A percentile compares a stretch with the other conserved stretches of the same genome.
These are phyloP conservation scores for Eudemis profundana DNA, from an alignment of 2,888 invertebrate genomes.

Conservation along the genomic window DNA sequence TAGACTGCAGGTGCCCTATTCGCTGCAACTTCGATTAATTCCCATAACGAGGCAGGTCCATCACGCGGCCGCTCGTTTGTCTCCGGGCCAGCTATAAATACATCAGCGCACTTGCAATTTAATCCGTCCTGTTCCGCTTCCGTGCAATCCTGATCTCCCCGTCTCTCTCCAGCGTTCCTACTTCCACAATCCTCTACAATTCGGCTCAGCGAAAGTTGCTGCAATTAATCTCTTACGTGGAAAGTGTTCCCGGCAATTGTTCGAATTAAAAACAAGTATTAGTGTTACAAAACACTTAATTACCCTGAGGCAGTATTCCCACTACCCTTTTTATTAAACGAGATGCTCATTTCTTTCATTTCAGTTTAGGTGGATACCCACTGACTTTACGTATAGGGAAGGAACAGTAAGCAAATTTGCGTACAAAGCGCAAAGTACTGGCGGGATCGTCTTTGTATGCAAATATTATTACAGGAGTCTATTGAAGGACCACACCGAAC, in stretches of 20 bases:
- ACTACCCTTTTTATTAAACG: conserved; percentile 25
- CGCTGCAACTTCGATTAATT: conserved; percentile 83
- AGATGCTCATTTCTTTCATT: conserved; percentile 33
- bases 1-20: conserved; percentile 78
- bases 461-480: conserved; percentile 76
- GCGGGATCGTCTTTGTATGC: conserved; percentile 75
- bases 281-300: conserved; percentile 51
- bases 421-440: conserved; percentile 70
- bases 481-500: conserved; percentile 72
- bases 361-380: conserved; percentile 41
- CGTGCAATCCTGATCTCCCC: conserved; percentile 60
- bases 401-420: conserved; percentile 71
- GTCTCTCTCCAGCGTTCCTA: conserved; percentile 59
- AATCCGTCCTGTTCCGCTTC: conserved; percentile 80
- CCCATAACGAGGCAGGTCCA: conserved; percentile 85
- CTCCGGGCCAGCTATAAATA: conserved; percentile 83
- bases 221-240: conserved; percentile 70
- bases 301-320: conserved; percentile 46
- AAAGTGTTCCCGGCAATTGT: conserved; percentile 62
- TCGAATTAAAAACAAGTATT: conserved; percentile 62
- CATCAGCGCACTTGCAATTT: conserved; percentile 84
- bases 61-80: conserved; percentile 83
- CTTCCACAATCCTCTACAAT: conserved; percentile 57
- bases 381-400: conserved; percentile 51
- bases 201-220: conserved; percentile 71